These are phyloP conservation scores for Rambutsinella grinnellia DNA, from an alignment of 2,888 invertebrate species.

Conservation along the genomic window DNA sequence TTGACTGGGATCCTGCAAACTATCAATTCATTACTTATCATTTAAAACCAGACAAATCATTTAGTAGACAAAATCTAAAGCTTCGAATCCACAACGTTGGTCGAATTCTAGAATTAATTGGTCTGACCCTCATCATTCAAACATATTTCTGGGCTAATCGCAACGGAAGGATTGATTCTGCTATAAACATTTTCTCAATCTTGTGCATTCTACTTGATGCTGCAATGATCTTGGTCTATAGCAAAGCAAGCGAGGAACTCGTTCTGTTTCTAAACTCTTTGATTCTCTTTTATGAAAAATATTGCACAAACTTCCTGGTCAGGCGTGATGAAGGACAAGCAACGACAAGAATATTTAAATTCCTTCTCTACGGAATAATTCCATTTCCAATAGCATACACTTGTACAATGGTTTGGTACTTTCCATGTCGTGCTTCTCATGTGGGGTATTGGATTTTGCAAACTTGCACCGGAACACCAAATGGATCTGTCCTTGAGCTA, in stretches of 20 bases:
- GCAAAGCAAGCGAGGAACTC: background rate
- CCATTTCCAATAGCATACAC: background rate
- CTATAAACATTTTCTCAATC: background rate
- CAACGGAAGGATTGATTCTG: background rate
- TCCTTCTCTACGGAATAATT: background rate
- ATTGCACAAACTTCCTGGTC: too few species aligned
- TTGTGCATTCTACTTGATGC: background rate
- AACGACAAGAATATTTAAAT: background rate
- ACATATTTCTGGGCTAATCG: background rate
- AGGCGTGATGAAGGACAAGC: background rate
- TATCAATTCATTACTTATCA: background rate
- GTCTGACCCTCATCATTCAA: background rate
- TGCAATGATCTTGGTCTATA: background rate
- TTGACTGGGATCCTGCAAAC: background rate
- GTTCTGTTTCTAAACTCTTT: background rate
- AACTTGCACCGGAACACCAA: background rate
- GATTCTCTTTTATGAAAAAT: background rate
- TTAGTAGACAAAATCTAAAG: background rate
- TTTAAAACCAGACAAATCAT: too few species aligned
- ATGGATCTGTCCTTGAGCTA: background rate
- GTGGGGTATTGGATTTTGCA: background rate
- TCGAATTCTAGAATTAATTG: background rate
- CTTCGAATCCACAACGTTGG: background rate
- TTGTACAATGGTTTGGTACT: background rate
- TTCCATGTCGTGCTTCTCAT: constrained; percentile 1